These are phyloP conservation scores for Drosophila takahashii DNA, from an alignment of 1,140 invertebrate species.

Conservation along the genomic window DNA sequence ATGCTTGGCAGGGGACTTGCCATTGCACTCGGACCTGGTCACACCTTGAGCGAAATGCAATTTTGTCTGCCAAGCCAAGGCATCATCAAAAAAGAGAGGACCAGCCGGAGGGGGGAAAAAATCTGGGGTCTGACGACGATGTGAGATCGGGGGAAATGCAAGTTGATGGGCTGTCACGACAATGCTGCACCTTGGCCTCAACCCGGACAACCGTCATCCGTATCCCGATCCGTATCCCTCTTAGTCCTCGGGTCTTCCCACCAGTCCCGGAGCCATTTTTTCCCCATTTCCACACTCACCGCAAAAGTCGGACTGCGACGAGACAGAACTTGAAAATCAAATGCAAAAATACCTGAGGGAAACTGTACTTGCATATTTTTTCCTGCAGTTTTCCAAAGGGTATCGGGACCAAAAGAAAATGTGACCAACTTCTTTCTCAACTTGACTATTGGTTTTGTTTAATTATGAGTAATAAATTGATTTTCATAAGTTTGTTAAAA, in stretches of 20 bases:
- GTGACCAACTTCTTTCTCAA: neutral
- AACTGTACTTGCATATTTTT: conserved; percentile 31
- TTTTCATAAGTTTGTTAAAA: too few relatives aligned
- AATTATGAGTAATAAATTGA: too few relatives aligned
- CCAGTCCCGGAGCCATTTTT: neutral
- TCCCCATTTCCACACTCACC: conserved; percentile 3
- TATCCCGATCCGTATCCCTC: conserved; percentile 10
- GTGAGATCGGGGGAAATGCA: conserved; percentile 12
- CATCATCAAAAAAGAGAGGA: conserved; percentile 19
- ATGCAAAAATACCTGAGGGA: conserved; percentile 62
- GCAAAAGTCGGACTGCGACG: conserved; percentile 14
- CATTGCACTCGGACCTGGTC: conserved; percentile 54
- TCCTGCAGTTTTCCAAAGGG: conserved; percentile 1
- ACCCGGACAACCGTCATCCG: conserved; percentile 28
- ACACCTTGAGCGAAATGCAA: conserved; percentile 77
- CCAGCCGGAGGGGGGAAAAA: neutral
- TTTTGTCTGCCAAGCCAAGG: conserved; percentile 58
- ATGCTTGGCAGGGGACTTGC: conserved; percentile 39
- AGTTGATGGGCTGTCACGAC: conserved; percentile 72
- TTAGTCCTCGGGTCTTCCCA: neutral
- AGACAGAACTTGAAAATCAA: conserved; percentile 65
- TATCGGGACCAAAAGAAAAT: neutral
- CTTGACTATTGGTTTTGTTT: too few relatives aligned
- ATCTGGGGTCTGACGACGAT: neutral
- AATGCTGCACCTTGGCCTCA: conserved; percentile 45